Conservation (phyloP, 2,113 vertebrate genomes). For the Sander lucioperca region DNA sequence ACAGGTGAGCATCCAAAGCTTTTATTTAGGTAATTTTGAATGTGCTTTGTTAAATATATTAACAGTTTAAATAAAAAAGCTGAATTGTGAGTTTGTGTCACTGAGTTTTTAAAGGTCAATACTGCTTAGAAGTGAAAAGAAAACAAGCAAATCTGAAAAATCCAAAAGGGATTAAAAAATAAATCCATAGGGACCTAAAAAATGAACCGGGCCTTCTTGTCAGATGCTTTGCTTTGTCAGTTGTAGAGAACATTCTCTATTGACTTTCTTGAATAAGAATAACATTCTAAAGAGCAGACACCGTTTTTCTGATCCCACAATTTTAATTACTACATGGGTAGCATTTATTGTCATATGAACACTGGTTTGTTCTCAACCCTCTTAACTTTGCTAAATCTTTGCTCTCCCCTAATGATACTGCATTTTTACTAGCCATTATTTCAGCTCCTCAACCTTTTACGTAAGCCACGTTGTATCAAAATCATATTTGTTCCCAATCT, state of each 20-base stretch:
- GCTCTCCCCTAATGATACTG: conserved; percentile 6
- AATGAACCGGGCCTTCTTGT: conserved; percentile 23
- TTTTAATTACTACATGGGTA: conserved; percentile 8
- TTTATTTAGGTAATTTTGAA: too few relatives aligned
- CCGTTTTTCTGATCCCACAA: conserved; percentile 7
- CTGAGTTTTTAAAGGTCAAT: too few relatives aligned
- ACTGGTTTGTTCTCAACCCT: conserved; percentile 28
- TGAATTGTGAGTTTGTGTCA: too few relatives aligned
- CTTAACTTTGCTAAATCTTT: conserved; percentile 26
- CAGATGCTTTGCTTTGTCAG: conserved; percentile 20
- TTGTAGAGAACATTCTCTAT: conserved; percentile 13
- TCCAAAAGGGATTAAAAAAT: too few relatives aligned
- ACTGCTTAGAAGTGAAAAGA: too few relatives aligned
- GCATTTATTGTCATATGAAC: conserved; percentile 18
- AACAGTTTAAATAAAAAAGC: too few relatives aligned
- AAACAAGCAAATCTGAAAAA: too few relatives aligned
- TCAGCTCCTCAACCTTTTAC: conserved; percentile 32
- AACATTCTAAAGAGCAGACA: conserved; percentile 10
- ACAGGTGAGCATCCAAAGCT: too few relatives aligned
- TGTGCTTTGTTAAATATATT: too few relatives aligned
- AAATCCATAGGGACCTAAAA: too few relatives aligned
- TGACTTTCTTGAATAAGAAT: conserved; percentile 8
- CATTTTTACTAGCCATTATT: conserved; percentile 45
- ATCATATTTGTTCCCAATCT: conserved; percentile 53
- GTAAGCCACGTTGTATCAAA: conserved; percentile 45